Conservation (phyloP, 2,113 vertebrate species). For the Elanoides forficatus region DNA sequence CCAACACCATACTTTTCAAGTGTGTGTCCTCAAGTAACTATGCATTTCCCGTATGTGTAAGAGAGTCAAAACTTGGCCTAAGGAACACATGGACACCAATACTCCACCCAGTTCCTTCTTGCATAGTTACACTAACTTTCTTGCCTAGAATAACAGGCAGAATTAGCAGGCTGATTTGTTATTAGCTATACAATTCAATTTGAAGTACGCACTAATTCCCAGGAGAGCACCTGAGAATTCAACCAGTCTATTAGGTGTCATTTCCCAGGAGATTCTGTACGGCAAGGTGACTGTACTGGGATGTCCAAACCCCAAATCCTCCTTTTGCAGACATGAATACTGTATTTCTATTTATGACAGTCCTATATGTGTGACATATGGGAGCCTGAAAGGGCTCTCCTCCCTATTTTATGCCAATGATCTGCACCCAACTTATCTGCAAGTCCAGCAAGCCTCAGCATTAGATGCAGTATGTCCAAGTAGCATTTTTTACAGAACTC, state of each 20-base stretch:
- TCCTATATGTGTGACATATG: accelerated
- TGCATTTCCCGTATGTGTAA: background rate
- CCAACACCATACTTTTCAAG: background rate
- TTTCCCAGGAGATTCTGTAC: background rate
- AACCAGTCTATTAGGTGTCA: background rate
- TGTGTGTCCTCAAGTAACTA: background rate
- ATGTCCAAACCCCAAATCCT: background rate
- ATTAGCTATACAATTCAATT: background rate
- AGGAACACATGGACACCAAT: background rate
- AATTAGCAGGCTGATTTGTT: background rate
- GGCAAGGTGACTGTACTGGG: background rate
- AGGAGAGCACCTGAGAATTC: background rate
- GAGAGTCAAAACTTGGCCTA: background rate
- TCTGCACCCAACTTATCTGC: accelerated
- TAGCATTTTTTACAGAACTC: accelerated
- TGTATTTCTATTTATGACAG: background rate
- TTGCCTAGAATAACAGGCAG: background rate
- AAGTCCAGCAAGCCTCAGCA: background rate
- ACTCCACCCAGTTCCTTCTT: background rate
- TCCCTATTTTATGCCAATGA: background rate
- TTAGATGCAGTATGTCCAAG: accelerated
- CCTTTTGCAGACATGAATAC: accelerated
- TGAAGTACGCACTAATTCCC: background rate
- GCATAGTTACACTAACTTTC: background rate
- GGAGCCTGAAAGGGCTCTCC: background rate